phyloP scores from a whole-genome alignment of 2,113 vertebrate genomes.

The Alligator sinensis region DNA sequence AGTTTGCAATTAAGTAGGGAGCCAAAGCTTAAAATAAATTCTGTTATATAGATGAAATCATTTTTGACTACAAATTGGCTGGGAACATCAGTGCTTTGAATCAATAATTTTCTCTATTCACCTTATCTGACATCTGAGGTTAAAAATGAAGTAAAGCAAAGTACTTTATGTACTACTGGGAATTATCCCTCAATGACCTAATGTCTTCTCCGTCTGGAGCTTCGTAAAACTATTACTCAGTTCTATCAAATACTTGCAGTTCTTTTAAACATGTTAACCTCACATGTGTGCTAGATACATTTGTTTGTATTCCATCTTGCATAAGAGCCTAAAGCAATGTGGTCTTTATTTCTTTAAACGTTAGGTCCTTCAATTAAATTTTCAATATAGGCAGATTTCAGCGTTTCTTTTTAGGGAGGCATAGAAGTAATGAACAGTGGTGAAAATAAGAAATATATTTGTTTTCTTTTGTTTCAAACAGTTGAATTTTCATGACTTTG shows the following conservation, averaged over 20 bases:
- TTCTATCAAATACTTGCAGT: background rate
- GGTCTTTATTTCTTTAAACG: background rate
- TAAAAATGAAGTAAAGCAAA: slow-evolving; percentile 31
- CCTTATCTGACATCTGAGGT: slow-evolving; percentile 39
- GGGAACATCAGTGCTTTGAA: slow-evolving; percentile 23
- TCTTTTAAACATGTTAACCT: background rate
- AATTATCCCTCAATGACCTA: background rate
- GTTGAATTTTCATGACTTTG: background rate
- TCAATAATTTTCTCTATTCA: slow-evolving; percentile 41
- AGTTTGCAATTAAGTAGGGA: slow-evolving; percentile 8
- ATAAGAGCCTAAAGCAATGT: background rate
- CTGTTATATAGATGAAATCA: slow-evolving; percentile 48
- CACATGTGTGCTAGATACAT: background rate
- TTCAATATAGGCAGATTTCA: background rate
- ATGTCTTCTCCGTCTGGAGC: slow-evolving; percentile 9
- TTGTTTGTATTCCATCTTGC: background rate
- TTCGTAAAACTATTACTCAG: background rate
- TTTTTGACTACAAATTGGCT: slow-evolving; percentile 33
- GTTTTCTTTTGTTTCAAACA: background rate
- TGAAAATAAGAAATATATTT: background rate
- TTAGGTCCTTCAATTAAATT: background rate
- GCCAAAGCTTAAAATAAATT: slow-evolving; percentile 53
- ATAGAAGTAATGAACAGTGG: accelerated
- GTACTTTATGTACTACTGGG: background rate
- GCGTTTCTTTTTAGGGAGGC: background rate